A percentile compares a stretch with the other conserved stretches of the same genome.
phyloP scores from a whole-genome alignment of 2,113 vertebrate genomes.

The Actenoides hombroni region DNA sequence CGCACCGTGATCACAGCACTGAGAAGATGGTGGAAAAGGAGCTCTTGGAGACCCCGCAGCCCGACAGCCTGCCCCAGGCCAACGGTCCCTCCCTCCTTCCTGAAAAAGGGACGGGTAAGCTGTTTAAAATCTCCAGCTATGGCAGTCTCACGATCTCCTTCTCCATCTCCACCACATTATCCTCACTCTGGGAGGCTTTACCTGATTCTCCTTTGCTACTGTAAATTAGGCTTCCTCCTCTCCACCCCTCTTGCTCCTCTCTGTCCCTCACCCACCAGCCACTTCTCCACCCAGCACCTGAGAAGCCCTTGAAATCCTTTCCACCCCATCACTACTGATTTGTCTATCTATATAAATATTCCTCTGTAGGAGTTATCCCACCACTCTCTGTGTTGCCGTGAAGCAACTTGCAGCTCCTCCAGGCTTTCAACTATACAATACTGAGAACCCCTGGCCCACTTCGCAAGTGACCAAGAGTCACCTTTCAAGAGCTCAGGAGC shows the following conservation, averaged over 20 bases:
- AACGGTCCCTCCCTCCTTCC: neutral
- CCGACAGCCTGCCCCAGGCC: too few species aligned
- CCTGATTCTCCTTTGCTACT: neutral
- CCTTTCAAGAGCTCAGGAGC: neutral
- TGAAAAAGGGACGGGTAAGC: neutral
- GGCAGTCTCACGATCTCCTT: neutral
- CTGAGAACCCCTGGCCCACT: neutral
- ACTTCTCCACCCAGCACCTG: neutral
- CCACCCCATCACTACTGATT: neutral
- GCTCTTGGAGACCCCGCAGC: rapidly evolving
- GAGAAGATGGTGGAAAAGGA: neutral
- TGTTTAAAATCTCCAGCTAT: rapidly evolving
- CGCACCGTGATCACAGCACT: rapidly evolving
- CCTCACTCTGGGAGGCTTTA: neutral
- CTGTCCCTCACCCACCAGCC: neutral
- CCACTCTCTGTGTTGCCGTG: neutral
- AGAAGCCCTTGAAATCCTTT: neutral
- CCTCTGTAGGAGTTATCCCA: neutral
- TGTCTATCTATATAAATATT: rapidly evolving
- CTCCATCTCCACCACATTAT: neutral
- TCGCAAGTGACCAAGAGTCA: neutral
- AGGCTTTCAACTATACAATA: rapidly evolving
- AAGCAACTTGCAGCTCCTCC: neutral
- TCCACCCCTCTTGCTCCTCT: neutral
- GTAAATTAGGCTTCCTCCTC: neutral